phyloP scores from a whole-genome alignment of 2,888 invertebrate genomes.

The Synergus umbraculus region DNA sequence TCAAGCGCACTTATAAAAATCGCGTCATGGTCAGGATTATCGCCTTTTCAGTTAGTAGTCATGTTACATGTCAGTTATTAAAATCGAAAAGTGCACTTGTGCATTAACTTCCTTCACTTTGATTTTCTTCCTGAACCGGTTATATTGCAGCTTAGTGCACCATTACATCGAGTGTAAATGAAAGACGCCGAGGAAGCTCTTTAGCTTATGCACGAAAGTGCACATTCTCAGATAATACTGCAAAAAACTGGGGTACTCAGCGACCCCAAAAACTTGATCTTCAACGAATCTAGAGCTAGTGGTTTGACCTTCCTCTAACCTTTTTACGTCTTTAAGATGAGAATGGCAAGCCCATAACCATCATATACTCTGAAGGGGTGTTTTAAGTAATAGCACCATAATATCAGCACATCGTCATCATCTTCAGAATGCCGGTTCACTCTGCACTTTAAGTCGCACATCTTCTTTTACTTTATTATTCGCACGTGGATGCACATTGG shows the following conservation, averaged over 20 bases:
- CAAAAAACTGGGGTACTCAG: constrained; percentile 21
- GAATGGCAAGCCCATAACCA: neutral
- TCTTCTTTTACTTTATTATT: constrained; percentile 40
- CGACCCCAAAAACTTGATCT: neutral
- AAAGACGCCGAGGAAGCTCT: neutral
- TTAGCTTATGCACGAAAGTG: constrained; percentile 14
- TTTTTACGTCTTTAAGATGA: neutral
- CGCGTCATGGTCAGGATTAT: neutral
- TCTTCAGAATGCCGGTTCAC: constrained; percentile 29
- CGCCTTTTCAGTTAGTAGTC: constrained; percentile 1
- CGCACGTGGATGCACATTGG: constrained; percentile 25
- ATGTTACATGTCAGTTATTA: constrained; percentile 26
- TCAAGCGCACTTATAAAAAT: no score
- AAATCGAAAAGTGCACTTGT: constrained; percentile 21
- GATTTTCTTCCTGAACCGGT: constrained; percentile 25
- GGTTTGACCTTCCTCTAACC: constrained; percentile 27
- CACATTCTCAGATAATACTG: constrained; percentile 19
- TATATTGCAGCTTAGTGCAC: constrained; percentile 14
- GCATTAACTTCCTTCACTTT: constrained; percentile 27
- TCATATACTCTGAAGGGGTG: constrained; percentile 24
- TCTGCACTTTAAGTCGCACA: constrained; percentile 31
- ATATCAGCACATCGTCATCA: constrained; percentile 39
- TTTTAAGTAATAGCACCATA: constrained; percentile 40
- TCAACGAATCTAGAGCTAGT: neutral
- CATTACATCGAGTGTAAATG: constrained; percentile 24